Conservation (phyloP, 2,113 vertebrate genomes). For the Heterocephalus glaber region DNA sequence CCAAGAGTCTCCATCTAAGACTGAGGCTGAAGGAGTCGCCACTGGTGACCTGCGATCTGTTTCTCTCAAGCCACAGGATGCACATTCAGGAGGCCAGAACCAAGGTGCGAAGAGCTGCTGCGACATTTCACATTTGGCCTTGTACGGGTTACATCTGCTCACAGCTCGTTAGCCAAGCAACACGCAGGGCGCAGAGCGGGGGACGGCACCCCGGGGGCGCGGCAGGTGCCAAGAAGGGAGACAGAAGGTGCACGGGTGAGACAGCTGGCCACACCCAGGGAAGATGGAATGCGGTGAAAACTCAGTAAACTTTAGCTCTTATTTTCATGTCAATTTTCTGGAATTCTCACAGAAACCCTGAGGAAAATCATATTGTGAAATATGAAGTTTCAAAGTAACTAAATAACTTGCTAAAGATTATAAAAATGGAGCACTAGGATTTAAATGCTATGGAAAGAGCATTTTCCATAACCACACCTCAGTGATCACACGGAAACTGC, state of each 20-base stretch:
- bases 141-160: no score
- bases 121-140: not conserved
- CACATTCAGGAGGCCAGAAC: no score
- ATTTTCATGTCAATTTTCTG: not conserved
- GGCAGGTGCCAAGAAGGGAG: not conserved
- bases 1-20: not conserved
- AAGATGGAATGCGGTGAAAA: not conserved
- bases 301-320: not conserved
- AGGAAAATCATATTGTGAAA: not conserved
- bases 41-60: not conserved
- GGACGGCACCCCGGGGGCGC: not conserved
- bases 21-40: not conserved
- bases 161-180: not conserved
- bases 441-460: not conserved
- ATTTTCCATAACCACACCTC: not conserved
- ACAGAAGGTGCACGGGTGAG: not conserved
- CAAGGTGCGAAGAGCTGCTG: not conserved
- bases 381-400: not conserved
- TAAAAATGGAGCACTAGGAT: not conserved
- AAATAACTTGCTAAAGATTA: not conserved
- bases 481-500: not conserved
- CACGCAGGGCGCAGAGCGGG: no score
- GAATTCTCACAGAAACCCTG: not conserved
- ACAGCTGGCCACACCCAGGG: accelerated
- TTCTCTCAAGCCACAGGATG: not conserved